phyloP scores from a whole-genome alignment of 1,140 invertebrate species.

The Brachionus plicatilis region DNA sequence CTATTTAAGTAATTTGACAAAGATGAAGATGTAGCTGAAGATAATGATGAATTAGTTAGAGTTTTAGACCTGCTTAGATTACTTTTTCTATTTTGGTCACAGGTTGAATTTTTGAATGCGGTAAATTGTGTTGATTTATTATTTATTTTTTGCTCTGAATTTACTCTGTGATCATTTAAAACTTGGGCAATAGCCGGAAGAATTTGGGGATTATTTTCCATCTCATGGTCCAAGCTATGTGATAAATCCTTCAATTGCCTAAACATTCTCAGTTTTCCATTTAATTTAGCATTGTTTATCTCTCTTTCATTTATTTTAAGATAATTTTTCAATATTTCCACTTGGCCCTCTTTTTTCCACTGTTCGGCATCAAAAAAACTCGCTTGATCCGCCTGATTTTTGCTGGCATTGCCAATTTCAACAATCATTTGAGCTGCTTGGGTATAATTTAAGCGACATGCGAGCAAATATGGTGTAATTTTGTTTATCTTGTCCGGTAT shows the following conservation, averaged over 20 bases:
- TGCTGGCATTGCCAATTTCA: background rate
- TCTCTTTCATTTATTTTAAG: slow-evolving; percentile 10
- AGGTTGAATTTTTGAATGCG: background rate
- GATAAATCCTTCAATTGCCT: slow-evolving; percentile 3
- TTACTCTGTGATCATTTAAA: background rate
- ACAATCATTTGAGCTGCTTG: background rate
- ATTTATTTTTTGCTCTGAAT: background rate
- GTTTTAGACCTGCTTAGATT: background rate
- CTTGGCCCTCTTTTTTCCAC: slow-evolving; percentile 35
- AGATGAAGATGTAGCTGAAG: background rate
- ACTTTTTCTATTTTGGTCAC: background rate
- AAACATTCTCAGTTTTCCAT: slow-evolving; percentile 16
- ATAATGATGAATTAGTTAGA: background rate
- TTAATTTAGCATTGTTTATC: slow-evolving; percentile 28
- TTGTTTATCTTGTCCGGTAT: slow-evolving; percentile 26
- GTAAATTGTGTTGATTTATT: background rate
- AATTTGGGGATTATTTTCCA: slow-evolving; percentile 23
- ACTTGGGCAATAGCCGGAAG: slow-evolving; percentile 15
- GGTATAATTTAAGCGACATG: slow-evolving; percentile 20
- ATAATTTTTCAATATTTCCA: slow-evolving; percentile 30
- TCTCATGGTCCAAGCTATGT: background rate
- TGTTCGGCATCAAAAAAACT: slow-evolving; percentile 22
- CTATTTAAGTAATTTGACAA: slow-evolving; percentile 17
- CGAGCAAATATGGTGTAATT: slow-evolving; percentile 37
- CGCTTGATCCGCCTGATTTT: background rate